Base-by-base conservation (phyloP, 2,113 vertebrate species). In the Alligator sinensis region DNA sequence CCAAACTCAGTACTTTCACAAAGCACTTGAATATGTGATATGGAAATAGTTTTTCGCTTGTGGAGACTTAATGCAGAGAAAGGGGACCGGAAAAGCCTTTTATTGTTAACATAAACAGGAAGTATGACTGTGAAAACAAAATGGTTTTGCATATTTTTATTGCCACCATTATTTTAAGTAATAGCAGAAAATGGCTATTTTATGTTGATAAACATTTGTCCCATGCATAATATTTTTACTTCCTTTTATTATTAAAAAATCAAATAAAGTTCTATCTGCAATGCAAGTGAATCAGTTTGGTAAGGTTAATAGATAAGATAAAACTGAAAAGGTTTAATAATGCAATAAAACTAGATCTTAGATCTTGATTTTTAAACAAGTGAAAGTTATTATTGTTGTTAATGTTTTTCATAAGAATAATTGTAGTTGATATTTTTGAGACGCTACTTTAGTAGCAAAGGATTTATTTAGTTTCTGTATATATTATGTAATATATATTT, bases 81-180 rank as follows among this genome's bases (percentile, higher is more conserved):
- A 13, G 64, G 22, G 59, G 47, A 4, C n/a, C 63, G n/a, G 34
- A 54, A 47, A 60, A 15, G 66, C 68, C 6, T 64, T 92, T 77
- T 17, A 12, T 81, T 92, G 68, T 54, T 57, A 38, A 70, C 30
- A 22, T 2, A 24, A 27, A n/a, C 58, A 95, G 86, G 64, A 93
- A 95, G 61, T 24, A 85, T 77, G 55, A 21, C 3, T 4, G n/a
- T 64, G 63, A 38, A 87, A 72, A 72, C 57, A 82, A 80, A 89
- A 90, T 74, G 63, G 54, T 10, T 86, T 62, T 94, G 60, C 8
- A 2, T 80, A 57, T 21, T 89, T 83, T 89, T 79, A 80, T 92
- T 93, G 62, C 64, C 90, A 94, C 77, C 77, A 57, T 87, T 90
- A 22, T 60, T 92, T 91, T 84, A 64, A 95, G 92, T 58, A 72